These are phyloP conservation scores for Eurytoma adleriae DNA, from an alignment of 2,888 invertebrate genomes.

Conservation along the genomic window DNA sequence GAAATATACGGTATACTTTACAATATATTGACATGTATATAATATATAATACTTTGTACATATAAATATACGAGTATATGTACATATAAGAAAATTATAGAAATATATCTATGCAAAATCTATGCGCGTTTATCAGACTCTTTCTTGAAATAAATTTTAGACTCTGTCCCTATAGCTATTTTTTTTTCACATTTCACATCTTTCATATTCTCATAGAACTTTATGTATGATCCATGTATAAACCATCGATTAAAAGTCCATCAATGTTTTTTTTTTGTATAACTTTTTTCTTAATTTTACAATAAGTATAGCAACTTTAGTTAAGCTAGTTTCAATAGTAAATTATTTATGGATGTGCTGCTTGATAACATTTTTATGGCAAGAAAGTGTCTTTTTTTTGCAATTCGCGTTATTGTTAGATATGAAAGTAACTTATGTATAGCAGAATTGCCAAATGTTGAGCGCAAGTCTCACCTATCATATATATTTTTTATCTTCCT, in stretches of 20 bases:
- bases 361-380: conserved; percentile 73
- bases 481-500: conserved; percentile 55
- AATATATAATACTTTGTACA: conserved; percentile 51
- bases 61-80: conserved; percentile 31
- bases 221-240: conserved; percentile 36
- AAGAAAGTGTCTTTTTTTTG: conserved; percentile 62
- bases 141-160: conserved; percentile 46
- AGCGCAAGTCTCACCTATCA: conserved; percentile 51
- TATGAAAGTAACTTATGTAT: conserved; percentile 54
- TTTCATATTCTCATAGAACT: conserved; percentile 39
- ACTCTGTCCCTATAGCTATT: conserved; percentile 29
- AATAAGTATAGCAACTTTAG: conserved; percentile 57
- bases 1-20: conserved; percentile 51
- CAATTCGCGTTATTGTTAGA: conserved; percentile 46
- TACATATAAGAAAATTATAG: conserved; percentile 49
- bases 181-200: conserved; percentile 20
- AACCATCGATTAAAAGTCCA: conserved; percentile 51
- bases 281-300: conserved; percentile 50
- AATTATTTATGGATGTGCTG: conserved; percentile 64
- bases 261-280: conserved; percentile 46
- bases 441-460: conserved; percentile 55
- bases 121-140: conserved; percentile 53
- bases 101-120: conserved; percentile 51
- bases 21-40: conserved; percentile 52
- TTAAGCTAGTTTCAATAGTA: conserved; percentile 60